Evolutionary conservation across 1,140 invertebrate genomes (phyloP).

Genomic region (Pantala flavescens): DNA sequence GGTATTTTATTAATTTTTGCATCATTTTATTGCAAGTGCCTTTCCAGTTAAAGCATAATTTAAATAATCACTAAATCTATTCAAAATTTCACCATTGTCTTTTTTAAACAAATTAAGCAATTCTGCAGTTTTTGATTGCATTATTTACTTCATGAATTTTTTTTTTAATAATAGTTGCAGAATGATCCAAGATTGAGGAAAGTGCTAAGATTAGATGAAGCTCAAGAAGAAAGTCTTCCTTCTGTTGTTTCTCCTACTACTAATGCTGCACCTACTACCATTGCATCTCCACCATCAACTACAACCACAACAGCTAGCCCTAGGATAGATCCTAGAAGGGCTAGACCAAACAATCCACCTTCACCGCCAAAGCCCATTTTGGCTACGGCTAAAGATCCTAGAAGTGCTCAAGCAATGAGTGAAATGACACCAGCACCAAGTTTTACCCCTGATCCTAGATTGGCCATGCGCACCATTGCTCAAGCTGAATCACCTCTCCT

Average conservation of each 20-base stretch:
- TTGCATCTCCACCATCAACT: not conserved
- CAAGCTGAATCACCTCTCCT: not conserved
- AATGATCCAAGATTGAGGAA: not conserved
- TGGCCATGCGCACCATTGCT: not conserved
- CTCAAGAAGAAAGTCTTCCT: not conserved
- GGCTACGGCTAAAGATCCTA: not conserved
- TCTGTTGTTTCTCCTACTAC: not conserved
- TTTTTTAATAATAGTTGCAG: not conserved
- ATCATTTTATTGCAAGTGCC: too few species aligned
- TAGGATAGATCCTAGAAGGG: not conserved
- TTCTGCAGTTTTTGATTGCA: too few species aligned
- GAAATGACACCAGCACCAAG: not conserved
- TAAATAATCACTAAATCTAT: too few species aligned
- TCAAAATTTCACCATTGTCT: too few species aligned
- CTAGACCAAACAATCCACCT: not conserved
- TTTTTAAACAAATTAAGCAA: too few species aligned
- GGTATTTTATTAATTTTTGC: too few species aligned
- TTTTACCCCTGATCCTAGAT: not conserved
- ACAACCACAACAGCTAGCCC: not conserved
- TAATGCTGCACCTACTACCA: not conserved
- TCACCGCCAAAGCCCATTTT: not conserved
- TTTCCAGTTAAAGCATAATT: too few species aligned
- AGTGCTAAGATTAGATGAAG: not conserved
- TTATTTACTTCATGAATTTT: too few species aligned
- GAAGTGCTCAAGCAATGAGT: not conserved